Evolutionary conservation across 2,888 invertebrate species (phyloP).

Genomic region (Cosmorhoe ocellata): DNA sequence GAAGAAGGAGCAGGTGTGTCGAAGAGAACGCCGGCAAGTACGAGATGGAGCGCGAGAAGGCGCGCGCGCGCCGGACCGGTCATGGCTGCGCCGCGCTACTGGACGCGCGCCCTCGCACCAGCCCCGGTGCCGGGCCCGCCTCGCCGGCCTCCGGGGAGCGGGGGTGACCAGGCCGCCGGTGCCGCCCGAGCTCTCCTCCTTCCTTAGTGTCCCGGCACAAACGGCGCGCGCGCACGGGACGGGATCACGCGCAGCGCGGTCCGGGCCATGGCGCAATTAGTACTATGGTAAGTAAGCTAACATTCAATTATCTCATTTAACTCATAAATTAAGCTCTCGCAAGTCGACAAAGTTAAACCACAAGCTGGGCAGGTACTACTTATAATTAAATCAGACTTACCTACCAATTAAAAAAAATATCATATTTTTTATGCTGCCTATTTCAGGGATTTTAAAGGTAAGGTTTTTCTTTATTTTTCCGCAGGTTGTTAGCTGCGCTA

Average conservation of each 20-base stretch:
- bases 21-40: slow-evolving; percentile 62
- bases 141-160: slow-evolving; percentile 46
- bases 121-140: slow-evolving; percentile 40
- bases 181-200: slow-evolving; percentile 67
- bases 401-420: no score
- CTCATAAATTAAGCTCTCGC: slow-evolving; percentile 1
- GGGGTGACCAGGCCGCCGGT: slow-evolving; percentile 53
- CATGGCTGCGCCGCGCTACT: slow-evolving; percentile 80
- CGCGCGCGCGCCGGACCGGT: slow-evolving; percentile 79
- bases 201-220: slow-evolving; percentile 79
- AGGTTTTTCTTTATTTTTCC: slow-evolving; percentile 36
- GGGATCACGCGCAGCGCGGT: slow-evolving; percentile 70
- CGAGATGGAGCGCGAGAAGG: slow-evolving; percentile 61
- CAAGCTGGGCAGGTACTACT: no score
- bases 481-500: slow-evolving; percentile 72
- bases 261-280: slow-evolving; percentile 78
- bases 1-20: slow-evolving; percentile 51
- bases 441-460: no score
- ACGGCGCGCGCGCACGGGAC: slow-evolving; percentile 81
- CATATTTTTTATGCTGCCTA: no score
- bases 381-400: background rate
- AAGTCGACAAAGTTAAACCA: background rate
- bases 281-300: slow-evolving; percentile 75
- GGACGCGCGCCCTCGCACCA: slow-evolving; percentile 64
- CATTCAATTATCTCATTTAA: slow-evolving; percentile 10